phyloP scores from a whole-genome alignment of 1,140 invertebrate genomes.

The Mya arenaria region DNA sequence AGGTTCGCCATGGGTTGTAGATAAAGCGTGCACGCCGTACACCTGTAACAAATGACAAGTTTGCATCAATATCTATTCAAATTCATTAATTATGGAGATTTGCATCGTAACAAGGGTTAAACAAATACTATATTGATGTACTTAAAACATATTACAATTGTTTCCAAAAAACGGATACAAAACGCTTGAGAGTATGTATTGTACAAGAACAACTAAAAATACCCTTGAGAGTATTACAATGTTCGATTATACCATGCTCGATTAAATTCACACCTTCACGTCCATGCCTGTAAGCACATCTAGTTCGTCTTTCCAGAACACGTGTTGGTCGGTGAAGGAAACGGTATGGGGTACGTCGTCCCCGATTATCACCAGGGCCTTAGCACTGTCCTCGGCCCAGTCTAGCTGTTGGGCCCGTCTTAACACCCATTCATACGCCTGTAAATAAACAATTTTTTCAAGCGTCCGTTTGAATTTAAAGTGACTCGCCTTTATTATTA shows the following conservation, averaged over 20 bases:
- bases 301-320: conserved; percentile 73
- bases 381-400: conserved; percentile 77
- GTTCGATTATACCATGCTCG: background rate
- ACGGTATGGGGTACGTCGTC: conserved; percentile 72
- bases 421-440: conserved; percentile 77
- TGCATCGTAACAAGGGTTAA: no score
- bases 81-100: no score
- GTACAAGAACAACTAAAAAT: background rate
- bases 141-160: no score
- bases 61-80: no score
- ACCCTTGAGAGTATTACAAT: no score
- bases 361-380: conserved; percentile 77
- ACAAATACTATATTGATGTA: no score
- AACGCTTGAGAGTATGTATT: no score
- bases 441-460: no score
- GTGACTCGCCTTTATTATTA: no score
- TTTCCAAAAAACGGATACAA: no score
- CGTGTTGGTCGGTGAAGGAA: conserved; percentile 72
- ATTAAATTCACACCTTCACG: conserved; percentile 66
- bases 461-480: no score
- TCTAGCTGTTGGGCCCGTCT: conserved; percentile 72
- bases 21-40: conserved; percentile 70
- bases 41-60: no score
- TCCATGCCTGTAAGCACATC: conserved; percentile 73
- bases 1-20: background rate